Conservation (phyloP, 2,888 invertebrate species). For the Carabus problematicus region DNA sequence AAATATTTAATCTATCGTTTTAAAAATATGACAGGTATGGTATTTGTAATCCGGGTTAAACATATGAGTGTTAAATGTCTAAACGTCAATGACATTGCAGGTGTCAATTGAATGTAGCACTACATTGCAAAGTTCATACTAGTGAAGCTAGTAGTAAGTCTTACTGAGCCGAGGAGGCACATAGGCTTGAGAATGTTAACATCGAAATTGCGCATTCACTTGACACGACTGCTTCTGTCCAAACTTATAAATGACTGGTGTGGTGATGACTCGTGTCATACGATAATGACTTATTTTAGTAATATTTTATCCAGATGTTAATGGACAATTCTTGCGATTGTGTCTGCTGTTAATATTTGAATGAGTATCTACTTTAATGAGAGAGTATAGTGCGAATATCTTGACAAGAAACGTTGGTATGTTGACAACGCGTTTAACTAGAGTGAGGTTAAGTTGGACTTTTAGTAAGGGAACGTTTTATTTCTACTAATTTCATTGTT, state of each 20-base stretch:
- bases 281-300: background rate
- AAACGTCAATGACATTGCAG: slow-evolving; percentile 1
- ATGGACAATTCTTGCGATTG: background rate
- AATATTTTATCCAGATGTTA: background rate
- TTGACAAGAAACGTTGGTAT: too few relatives aligned
- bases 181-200: background rate
- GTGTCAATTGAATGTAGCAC: slow-evolving; percentile 2
- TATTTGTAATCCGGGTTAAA: slow-evolving; percentile 34
- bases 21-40: slow-evolving; percentile 37
- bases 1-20: slow-evolving; percentile 35
- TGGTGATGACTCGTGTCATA: too few relatives aligned
- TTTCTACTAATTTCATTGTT: too few relatives aligned
- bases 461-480: too few relatives aligned
- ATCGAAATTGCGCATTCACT: too few relatives aligned
- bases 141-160: background rate
- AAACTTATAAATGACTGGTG: too few relatives aligned
- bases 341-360: too few relatives aligned
- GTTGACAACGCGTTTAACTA: too few relatives aligned
- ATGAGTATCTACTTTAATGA: too few relatives aligned
- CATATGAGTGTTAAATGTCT: slow-evolving; percentile 20
- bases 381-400: too few relatives aligned
- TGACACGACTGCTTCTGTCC: too few relatives aligned
- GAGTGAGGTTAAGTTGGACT: too few relatives aligned
- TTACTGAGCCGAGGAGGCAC: background rate
- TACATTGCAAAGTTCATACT: slow-evolving; percentile 1